phyloP scores from a whole-genome alignment of 2,888 invertebrate genomes.

The Eucera pruinosa region DNA sequence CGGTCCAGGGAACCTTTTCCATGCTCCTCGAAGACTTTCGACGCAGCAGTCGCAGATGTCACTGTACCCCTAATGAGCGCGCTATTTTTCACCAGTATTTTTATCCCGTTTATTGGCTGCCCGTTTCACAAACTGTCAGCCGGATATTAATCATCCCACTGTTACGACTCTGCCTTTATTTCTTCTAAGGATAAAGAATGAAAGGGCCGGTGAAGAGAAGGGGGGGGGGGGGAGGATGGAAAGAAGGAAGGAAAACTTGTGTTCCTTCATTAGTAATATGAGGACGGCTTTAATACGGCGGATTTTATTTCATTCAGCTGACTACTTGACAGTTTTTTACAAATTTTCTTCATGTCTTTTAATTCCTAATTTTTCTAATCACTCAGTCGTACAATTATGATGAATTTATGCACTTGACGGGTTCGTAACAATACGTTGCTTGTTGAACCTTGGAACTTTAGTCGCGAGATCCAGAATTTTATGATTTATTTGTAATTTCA shows the following conservation, averaged over 20 bases:
- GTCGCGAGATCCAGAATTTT: too few relatives aligned
- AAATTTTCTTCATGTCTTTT: not conserved
- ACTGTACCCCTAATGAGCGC: conserved; percentile 84
- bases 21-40: conserved; percentile 56
- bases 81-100: conserved; percentile 85
- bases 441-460: too few relatives aligned
- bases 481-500: too few relatives aligned
- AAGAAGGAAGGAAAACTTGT: conserved; percentile 54
- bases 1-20: conserved; percentile 31
- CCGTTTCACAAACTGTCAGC: conserved; percentile 84
- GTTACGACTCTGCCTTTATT: conserved; percentile 82
- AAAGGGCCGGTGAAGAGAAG: conserved; percentile 60
- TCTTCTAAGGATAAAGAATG: conserved; percentile 80
- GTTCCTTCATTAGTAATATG: conserved; percentile 76
- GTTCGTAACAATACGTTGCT: too few relatives aligned
- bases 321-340: not conserved
- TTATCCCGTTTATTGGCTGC: conserved; percentile 85
- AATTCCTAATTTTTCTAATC: not conserved
- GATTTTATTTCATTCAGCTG: conserved; percentile 14
- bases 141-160: conserved; percentile 84
- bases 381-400: too few relatives aligned
- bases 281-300: conserved; percentile 59
- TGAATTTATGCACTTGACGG: too few relatives aligned
- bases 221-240: not conserved
- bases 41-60: conserved; percentile 82